phyloP scores from a whole-genome alignment of 1,140 invertebrate species.

The Trichogramma pretiosum region DNA sequence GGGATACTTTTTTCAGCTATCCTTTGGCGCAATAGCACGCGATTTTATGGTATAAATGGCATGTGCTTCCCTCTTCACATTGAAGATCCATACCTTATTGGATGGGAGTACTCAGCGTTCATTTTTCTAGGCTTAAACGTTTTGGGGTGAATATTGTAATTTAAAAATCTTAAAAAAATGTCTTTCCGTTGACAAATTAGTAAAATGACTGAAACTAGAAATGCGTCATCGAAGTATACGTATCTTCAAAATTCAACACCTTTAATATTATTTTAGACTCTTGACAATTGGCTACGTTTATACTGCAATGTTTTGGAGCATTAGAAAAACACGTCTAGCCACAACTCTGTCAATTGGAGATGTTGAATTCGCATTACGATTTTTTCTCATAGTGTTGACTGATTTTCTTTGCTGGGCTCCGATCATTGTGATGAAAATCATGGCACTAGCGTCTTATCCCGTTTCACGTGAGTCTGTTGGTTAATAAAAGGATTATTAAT shows the following conservation, averaged over 20 bases:
- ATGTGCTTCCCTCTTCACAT: slow-evolving; percentile 69
- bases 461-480: slow-evolving; percentile 30
- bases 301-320: slow-evolving; percentile 55
- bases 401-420: slow-evolving; percentile 69
- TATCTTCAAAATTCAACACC: no score
- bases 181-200: no score
- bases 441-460: slow-evolving; percentile 48
- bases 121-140: slow-evolving; percentile 64
- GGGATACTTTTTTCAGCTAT: slow-evolving; percentile 40
- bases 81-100: slow-evolving; percentile 57
- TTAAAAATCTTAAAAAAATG: no score
- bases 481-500: no score
- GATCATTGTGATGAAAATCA: slow-evolving; percentile 60
- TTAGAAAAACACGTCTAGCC: slow-evolving; percentile 53
- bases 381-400: slow-evolving; percentile 68
- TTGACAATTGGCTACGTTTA: slow-evolving; percentile 57
- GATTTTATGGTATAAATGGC: slow-evolving; percentile 63
- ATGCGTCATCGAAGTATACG: no score
- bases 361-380: slow-evolving; percentile 61
- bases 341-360: slow-evolving; percentile 53
- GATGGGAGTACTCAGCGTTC: slow-evolving; percentile 69
- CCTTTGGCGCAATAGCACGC: slow-evolving; percentile 53
- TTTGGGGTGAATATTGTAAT: slow-evolving; percentile 45
- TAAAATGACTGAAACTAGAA: no score
- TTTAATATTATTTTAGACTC: slow-evolving; percentile 50